Conservation (phyloP, 92 coral and sea anemone genomes). For the Montipora capitata region DNA sequence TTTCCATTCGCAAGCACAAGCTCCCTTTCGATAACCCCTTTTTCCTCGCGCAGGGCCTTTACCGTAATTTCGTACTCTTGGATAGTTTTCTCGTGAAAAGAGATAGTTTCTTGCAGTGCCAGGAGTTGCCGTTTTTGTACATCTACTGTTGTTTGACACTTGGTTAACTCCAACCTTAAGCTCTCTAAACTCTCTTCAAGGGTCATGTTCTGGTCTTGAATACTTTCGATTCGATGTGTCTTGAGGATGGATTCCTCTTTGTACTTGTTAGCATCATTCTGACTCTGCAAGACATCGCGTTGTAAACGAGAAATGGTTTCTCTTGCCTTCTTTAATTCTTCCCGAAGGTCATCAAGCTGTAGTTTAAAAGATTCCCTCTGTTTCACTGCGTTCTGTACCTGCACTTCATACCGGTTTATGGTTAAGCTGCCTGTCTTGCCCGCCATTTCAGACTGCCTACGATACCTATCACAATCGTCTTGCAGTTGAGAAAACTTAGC, state of each 20-base stretch:
- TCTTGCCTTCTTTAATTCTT: slow-evolving; percentile 82
- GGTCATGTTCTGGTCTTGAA: slow-evolving; percentile 67
- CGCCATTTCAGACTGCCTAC: slow-evolving; percentile 77
- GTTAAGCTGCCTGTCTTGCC: slow-evolving; percentile 83
- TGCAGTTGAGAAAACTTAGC: slow-evolving; percentile 69
- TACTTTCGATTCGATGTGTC: slow-evolving; percentile 75
- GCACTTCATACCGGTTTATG: slow-evolving; percentile 85
- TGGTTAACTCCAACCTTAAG: slow-evolving; percentile 69
- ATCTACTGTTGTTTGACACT: slow-evolving; percentile 85
- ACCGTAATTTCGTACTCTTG: slow-evolving; percentile 79
- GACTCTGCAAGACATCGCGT: slow-evolving; percentile 86
- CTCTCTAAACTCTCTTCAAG: slow-evolving; percentile 84
- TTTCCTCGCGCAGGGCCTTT: slow-evolving; percentile 81
- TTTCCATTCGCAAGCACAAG: slow-evolving; percentile 80
- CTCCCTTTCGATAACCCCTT: slow-evolving; percentile 84
- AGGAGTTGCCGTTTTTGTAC: slow-evolving; percentile 79
- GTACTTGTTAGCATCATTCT: slow-evolving; percentile 82
- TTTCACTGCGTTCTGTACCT: slow-evolving; percentile 82
- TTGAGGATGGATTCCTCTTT: slow-evolving; percentile 86
- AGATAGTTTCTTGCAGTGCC: slow-evolving; percentile 71
- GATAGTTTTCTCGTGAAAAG: slow-evolving; percentile 80
- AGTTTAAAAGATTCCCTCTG: slow-evolving; percentile 86
- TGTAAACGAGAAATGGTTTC: slow-evolving; percentile 84
- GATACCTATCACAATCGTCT: slow-evolving; percentile 82
- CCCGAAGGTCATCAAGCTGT: slow-evolving; percentile 85